Evolutionary conservation across 1,140 invertebrate genomes (phyloP), one percentile per base, ranked within the genome.

Genomic region (Chironomus tepperi): DNA sequence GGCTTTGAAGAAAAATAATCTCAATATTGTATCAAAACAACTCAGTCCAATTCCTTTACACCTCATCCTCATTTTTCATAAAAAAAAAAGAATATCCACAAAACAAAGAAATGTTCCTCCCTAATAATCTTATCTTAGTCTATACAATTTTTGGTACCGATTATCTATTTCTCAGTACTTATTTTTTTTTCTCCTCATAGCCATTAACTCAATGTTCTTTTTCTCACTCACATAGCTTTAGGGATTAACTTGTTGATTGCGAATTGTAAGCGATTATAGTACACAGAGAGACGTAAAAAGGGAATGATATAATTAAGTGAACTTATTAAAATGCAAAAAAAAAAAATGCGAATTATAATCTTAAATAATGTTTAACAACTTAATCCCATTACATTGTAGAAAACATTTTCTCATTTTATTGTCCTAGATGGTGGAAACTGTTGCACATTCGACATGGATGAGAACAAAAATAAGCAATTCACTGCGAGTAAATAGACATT

Each of bases 281-380:
- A 15, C 47, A 34, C 15, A 57, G n/a, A 57, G 47, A 57, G 12
- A 34, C 5, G 24, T 2, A 5, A 34, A 34, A 34, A 34, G 24
- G 24, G 5, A 34, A 34, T 34, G 24, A 34, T 34, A n/a, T 57
- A 57, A 57, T 57, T 57, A 57, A 57, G 12, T 57, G 47, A 57
- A 57, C 47, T 57, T 57, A 57, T 57, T 57, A 57, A 57, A 57
- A 57, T 57, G 47, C 47, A 57, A 57, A 57, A 47, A 57, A 57
- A 57, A n/a, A n/a, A 12, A 57, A 57, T 34, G 24, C 24, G 24
- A 34, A 34, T 34, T 34, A 34, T 34, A 34, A 5, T 57, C 47
- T 57, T 57, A 57, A 57, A 57, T n/a, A 57, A 57, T 57, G 47
- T 57, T 57, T 57, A 57, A 57, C 47, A 57, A 57, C 47, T n/a